Evolutionary conservation across 1,140 invertebrate genomes (phyloP).

Genomic region (Drosophila melanica): DNA sequence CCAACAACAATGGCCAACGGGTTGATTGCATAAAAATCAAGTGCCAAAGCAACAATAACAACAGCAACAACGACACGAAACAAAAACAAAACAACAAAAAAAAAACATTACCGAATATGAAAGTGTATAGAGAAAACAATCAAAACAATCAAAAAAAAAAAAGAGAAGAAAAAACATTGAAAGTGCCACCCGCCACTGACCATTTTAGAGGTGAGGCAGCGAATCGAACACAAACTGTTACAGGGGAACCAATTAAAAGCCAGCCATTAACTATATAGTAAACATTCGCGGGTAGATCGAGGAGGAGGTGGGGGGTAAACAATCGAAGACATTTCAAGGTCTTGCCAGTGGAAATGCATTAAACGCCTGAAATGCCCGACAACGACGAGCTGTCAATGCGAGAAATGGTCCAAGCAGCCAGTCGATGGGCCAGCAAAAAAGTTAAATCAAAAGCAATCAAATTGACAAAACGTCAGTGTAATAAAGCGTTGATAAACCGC

Average conservation of each 20-base stretch:
- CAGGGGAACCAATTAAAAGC: conserved; percentile 59
- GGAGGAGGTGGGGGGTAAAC: not conserved
- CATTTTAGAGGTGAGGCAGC: conserved; percentile 49
- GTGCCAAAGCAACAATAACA: conserved; percentile 49
- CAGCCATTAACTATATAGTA: conserved; percentile 54
- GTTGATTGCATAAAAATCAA: conserved; percentile 63
- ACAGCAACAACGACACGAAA: conserved; percentile 21
- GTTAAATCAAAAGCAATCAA: conserved; percentile 81
- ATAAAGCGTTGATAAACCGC: conserved; percentile 83
- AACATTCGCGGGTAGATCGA: conserved; percentile 34
- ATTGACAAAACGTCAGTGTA: conserved; percentile 82
- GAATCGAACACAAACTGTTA: conserved; percentile 41
- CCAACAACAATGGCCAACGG: conserved; percentile 50
- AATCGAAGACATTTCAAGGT: conserved; percentile 68
- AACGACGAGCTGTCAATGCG: conserved; percentile 36
- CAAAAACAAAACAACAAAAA: not conserved
- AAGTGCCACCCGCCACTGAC: conserved; percentile 37
- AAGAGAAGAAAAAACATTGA: no score
- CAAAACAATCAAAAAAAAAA: conserved; percentile 48
- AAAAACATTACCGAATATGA: conserved; percentile 9
- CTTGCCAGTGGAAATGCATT: conserved; percentile 47
- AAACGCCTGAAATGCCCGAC: conserved; percentile 38
- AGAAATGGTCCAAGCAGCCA: not conserved
- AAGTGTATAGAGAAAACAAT: conserved; percentile 45
- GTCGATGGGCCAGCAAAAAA: conserved; percentile 22